A percentile compares a stretch with the other conserved stretches of the same genome.
phyloP scores from a whole-genome alignment of 1,140 invertebrate species.

The Microplitis mediator region DNA sequence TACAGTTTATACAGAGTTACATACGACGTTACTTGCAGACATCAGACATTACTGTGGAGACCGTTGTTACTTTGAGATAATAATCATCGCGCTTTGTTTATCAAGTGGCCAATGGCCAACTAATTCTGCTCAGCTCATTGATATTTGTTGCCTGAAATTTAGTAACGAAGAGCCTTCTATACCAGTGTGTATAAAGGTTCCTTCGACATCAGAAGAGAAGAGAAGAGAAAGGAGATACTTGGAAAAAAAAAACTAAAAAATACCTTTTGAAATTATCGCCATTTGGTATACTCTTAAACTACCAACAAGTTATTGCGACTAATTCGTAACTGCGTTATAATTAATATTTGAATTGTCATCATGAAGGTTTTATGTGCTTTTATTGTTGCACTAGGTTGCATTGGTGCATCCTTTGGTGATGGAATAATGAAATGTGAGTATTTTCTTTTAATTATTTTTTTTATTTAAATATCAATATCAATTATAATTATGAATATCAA shows the following conservation, averaged over 20 bases:
- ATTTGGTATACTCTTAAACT: neutral
- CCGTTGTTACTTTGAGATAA: conserved; percentile 5
- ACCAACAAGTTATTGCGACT: neutral
- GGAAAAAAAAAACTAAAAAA: conserved; percentile 16
- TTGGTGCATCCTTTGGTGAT: conserved; percentile 36
- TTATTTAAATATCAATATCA: too few species aligned
- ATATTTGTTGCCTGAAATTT: conserved; percentile 27
- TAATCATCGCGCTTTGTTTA: conserved; percentile 29
- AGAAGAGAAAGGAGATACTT: neutral
- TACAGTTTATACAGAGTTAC: too few species aligned
- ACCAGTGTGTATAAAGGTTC: conserved; percentile 88
- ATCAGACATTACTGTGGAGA: neutral
- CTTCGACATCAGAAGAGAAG: conserved; percentile 31
- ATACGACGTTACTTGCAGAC: too few species aligned
- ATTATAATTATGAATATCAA: too few species aligned
- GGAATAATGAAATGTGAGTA: conserved; percentile 53
- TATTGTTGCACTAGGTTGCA: conserved; percentile 33
- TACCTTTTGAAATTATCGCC: conserved; percentile 7
- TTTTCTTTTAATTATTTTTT: conserved; percentile 21
- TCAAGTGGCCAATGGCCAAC: conserved; percentile 31
- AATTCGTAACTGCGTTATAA: neutral
- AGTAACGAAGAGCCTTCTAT: conserved; percentile 73
- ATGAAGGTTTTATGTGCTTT: conserved; percentile 35
- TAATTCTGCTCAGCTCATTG: conserved; percentile 15
- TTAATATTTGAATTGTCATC: conserved; percentile 1